Evolutionary conservation across 1,140 invertebrate genomes (phyloP), one percentile per base, ranked within the genome.

Genomic region (Panagrolaimus sp.): DNA sequence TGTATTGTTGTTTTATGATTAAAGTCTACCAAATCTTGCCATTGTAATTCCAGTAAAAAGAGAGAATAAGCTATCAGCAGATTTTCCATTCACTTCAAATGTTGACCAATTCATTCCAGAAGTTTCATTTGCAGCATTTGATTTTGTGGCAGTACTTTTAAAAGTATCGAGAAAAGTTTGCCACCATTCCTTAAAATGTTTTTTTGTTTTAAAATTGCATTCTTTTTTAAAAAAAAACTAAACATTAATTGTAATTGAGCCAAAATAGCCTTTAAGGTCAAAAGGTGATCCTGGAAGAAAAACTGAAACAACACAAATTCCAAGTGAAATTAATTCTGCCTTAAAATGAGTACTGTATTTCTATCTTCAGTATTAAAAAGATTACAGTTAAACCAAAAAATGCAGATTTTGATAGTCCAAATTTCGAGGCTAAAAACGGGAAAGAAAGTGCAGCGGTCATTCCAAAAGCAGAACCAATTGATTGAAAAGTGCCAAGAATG

Each of bases 21-120:
- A n/a, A n/a, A n/a, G n/a, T n/a, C n/a, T 20, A 43, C 14, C 27
- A n/a, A 69, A 23, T 70, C 48, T 9, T 11, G 45, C 67, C 14
- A 68, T 20, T 20, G 67, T 67, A 16, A 68, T 43, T n/a, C 67
- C 67, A 16, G 45, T 47, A 69, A 67, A 68, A 31, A 65, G 69
- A 23, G 70, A 70, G 38, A 68, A n/a, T 20, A 69, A 47, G 5
- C 64, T 65, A n/a, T 16, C 8, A 47, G 27, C 27, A 16, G 64
- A 31, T n/a, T 65, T 16, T 14, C 27, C 51, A 47, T 65, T 25
- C 14, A 65, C 27, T 51, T 16, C 42, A 27, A 46, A 65, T 5
- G 11, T 23, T 8, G 38, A 64, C 64, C 64, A 65, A 51, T 65
- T 27, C n/a, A 65, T 25, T 25, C 64, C 64, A 23, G 16, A 63